These are phyloP conservation scores for Poeciliopsis retropinna DNA, from an alignment of 2,113 vertebrate genomes.

Conservation along the genomic window DNA sequence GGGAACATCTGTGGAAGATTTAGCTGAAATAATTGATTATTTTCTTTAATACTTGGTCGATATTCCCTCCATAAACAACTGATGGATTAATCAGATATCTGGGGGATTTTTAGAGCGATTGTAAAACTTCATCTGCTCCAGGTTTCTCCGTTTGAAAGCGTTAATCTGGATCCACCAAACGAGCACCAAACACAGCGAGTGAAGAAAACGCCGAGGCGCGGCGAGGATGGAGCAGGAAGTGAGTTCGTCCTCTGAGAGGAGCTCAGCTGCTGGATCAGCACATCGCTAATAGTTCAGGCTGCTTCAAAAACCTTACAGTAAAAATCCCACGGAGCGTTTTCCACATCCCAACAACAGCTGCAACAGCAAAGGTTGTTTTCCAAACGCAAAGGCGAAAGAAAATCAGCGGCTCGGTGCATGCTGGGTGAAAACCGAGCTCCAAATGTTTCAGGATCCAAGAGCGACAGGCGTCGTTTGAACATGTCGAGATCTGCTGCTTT, in stretches of 20 bases:
- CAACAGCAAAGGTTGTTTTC: constrained; percentile 29
- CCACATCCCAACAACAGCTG: constrained; percentile 36
- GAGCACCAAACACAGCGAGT: constrained; percentile 4
- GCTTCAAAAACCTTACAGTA: constrained; percentile 45
- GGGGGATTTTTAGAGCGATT: too few relatives aligned
- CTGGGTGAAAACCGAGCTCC: constrained; percentile 30
- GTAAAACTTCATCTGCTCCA: too few relatives aligned
- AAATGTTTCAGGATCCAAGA: constrained; percentile 26
- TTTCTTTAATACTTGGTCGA: too few relatives aligned
- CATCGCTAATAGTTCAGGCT: constrained; percentile 58
- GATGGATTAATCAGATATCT: too few relatives aligned
- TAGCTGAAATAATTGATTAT: too few relatives aligned
- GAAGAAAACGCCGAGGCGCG: constrained; percentile 43
- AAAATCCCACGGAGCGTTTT: constrained; percentile 20
- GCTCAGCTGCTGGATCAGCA: constrained; percentile 70
- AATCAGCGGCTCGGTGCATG: not conserved
- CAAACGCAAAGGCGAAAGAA: constrained; percentile 15
- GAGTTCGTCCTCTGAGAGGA: constrained; percentile 53
- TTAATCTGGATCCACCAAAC: too few relatives aligned
- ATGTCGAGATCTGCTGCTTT: not conserved
- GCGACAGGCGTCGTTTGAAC: constrained; percentile 22
- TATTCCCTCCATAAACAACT: too few relatives aligned
- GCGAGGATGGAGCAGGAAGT: constrained; percentile 32
- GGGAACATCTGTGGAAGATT: too few relatives aligned
- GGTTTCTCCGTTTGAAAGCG: too few relatives aligned